Conservation (phyloP, 2,113 vertebrate species). For the Chiloscyllium plagiosum region DNA sequence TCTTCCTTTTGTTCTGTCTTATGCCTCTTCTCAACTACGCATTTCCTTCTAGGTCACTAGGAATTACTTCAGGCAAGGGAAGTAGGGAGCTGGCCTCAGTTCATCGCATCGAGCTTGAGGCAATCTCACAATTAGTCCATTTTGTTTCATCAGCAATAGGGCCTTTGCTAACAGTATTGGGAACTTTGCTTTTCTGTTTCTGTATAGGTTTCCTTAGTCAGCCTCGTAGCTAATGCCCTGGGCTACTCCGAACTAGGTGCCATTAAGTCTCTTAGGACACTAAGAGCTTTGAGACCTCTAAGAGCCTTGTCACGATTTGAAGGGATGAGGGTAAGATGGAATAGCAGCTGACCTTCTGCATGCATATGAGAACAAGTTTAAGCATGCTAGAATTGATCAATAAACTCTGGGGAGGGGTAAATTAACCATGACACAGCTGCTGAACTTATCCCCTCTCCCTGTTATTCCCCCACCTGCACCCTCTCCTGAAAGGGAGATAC, state of each 20-base stretch:
- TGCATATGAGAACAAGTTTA: conserved; percentile 83
- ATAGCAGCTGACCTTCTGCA: conserved; percentile 99
- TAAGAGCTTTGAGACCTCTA: conserved; percentile 99
- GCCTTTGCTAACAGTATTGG: conserved; percentile 95
- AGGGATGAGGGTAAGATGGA: conserved; percentile 99
- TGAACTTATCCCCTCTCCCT: conserved; percentile 53
- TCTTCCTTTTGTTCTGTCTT: conserved; percentile 61
- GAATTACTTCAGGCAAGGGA: conserved; percentile 67
- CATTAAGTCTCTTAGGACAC: conserved; percentile 99
- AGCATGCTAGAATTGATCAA: conserved; percentile 99
- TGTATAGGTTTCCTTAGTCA: conserved; percentile 99
- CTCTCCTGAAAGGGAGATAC: conserved; percentile 57
- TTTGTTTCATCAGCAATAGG: conserved; percentile 75
- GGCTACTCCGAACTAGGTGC: conserved; percentile 99
- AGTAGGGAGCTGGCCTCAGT: conserved; percentile 74
- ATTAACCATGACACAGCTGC: conserved; percentile 88
- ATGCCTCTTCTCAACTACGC: conserved; percentile 74
- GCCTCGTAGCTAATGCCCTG: conserved; percentile 99
- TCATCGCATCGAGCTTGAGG: conserved; percentile 42
- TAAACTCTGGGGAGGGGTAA: conserved; percentile 49
- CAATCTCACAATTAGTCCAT: conserved; percentile 51
- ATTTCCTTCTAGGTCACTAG: conserved; percentile 89
- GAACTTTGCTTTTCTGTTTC: conserved; percentile 95
- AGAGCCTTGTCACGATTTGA: conserved; percentile 99
- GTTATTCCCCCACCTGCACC: conserved; percentile 47